phyloP scores from a whole-genome alignment of 2,113 vertebrate genomes.

The Bagarius yarrelli region DNA sequence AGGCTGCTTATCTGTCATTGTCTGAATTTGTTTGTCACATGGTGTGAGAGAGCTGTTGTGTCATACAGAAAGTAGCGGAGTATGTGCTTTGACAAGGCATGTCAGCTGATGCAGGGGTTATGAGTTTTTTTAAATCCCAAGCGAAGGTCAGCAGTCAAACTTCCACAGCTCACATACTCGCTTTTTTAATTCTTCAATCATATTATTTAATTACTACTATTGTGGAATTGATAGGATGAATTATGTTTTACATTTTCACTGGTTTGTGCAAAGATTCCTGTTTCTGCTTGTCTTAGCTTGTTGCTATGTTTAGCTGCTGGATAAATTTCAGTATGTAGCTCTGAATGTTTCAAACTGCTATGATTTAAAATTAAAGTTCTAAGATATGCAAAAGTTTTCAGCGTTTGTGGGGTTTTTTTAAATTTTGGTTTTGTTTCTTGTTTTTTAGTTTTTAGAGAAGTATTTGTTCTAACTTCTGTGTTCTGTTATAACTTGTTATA shows the following conservation, averaged over 20 bases:
- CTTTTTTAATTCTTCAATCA: not conserved
- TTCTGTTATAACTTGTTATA: not conserved
- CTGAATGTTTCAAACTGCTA: not conserved
- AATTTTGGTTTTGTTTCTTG: not conserved
- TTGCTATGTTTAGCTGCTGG: not conserved
- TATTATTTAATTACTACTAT: not conserved
- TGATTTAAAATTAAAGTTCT: too few species aligned
- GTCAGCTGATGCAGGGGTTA: not conserved
- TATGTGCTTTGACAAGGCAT: constrained; percentile 3
- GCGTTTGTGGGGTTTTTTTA: not conserved
- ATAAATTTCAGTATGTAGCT: not conserved
- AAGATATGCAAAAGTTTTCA: too few species aligned
- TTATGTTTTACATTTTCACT: not conserved
- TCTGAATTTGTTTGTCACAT: constrained; percentile 33
- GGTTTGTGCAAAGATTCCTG: not conserved
- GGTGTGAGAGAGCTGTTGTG: not conserved
- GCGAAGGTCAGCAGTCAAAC: not conserved
- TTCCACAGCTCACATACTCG: not conserved
- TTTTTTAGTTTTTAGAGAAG: too few species aligned
- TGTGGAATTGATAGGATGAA: not conserved
- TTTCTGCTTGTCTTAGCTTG: constrained; percentile 3
- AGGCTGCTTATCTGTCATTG: not conserved
- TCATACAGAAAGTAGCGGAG: constrained; percentile 13
- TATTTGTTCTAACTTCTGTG: too few species aligned
- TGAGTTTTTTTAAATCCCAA: not conserved